Conservation (phyloP, 2,113 vertebrate genomes). For the Ictidomys tridecemlineatus region DNA sequence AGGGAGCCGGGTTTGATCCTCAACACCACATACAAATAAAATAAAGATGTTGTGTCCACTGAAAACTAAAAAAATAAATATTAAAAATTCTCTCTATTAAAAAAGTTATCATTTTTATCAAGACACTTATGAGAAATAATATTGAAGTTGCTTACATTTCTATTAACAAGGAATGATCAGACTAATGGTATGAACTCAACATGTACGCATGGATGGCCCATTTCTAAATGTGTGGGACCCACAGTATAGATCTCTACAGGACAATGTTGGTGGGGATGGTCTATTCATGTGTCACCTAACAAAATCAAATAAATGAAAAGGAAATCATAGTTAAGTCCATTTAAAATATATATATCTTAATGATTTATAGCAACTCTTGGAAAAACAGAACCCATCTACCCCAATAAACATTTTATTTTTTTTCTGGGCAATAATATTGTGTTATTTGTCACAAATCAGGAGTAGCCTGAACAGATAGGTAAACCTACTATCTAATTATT, state of each 20-base stretch:
- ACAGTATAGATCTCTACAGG: neutral
- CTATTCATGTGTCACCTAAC: neutral
- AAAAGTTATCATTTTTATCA: neutral
- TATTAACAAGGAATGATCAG: neutral
- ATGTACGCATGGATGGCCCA: neutral
- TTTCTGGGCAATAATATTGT: neutral
- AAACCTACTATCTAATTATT: neutral
- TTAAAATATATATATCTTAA: neutral
- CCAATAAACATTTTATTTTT: neutral
- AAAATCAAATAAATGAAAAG: constrained; percentile 21
- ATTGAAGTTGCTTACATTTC: neutral
- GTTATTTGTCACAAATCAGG: neutral
- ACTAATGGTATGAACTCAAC: neutral
- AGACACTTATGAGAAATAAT: neutral
- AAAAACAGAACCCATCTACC: neutral
- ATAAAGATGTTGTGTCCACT: too few relatives aligned
- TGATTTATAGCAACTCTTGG: neutral
- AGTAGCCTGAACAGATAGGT: neutral
- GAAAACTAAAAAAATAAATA: too few relatives aligned
- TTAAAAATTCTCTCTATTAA: too few relatives aligned
- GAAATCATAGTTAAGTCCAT: neutral
- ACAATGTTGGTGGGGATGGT: neutral
- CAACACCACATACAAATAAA: too few relatives aligned
- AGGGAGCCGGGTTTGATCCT: too few relatives aligned
- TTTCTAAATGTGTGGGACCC: neutral